These are phyloP conservation scores for Trissonchulus sp. DNA, from an alignment of 2,888 invertebrate species.

Conservation along the genomic window DNA sequence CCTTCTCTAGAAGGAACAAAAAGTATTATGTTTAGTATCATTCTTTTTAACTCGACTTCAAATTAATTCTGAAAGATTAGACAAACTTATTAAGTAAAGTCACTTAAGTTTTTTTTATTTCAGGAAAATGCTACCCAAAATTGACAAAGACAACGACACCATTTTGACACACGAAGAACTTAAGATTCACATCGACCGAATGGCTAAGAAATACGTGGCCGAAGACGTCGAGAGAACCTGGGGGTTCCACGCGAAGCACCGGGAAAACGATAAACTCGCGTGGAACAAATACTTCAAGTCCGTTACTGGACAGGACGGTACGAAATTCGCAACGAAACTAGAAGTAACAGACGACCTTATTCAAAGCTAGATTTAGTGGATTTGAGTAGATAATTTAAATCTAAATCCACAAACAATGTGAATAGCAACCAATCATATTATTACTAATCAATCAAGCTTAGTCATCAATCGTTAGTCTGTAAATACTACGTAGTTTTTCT, in stretches of 20 bases:
- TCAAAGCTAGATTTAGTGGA: no score
- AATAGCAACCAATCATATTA: no score
- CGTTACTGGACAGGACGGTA: slow-evolving; percentile 40
- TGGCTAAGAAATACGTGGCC: slow-evolving; percentile 39
- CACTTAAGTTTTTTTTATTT: no score
- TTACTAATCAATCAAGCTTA: no score
- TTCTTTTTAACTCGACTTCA: slow-evolving; percentile 20
- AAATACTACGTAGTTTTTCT: no score
- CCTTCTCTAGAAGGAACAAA: no score
- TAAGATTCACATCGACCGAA: slow-evolving; percentile 37
- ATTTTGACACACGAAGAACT: slow-evolving; percentile 38
- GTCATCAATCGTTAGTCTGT: no score
- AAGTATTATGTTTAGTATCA: neutral
- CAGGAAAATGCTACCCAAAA: slow-evolving; percentile 23
- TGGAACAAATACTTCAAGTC: slow-evolving; percentile 42
- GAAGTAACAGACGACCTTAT: neutral
- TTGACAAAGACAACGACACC: slow-evolving; percentile 34
- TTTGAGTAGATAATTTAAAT: no score
- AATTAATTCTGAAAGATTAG: slow-evolving; percentile 18
- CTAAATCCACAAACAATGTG: no score
- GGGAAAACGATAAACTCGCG: slow-evolving; percentile 38
- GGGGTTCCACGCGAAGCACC: slow-evolving; percentile 40
- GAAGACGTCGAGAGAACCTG: slow-evolving; percentile 43
- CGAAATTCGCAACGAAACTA: slow-evolving; percentile 27
- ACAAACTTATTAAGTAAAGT: neutral